These are phyloP conservation scores for Halcyon leucocephala DNA, from an alignment of 2,797 vertebrate genomes.

Conservation along the genomic window DNA sequence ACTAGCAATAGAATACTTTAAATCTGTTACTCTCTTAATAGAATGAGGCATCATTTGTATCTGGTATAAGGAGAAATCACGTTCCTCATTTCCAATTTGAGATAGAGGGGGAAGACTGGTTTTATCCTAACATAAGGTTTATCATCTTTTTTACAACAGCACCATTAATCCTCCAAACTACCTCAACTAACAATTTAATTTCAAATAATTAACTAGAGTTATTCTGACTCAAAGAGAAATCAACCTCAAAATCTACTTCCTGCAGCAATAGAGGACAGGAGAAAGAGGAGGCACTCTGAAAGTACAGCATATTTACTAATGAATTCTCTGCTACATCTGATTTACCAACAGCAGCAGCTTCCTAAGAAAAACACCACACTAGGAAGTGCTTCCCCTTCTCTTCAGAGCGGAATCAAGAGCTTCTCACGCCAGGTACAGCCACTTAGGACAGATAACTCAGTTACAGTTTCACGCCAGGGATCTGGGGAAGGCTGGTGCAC, in stretches of 20 bases:
- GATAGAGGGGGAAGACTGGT: not conserved
- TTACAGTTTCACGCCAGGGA: fast-evolving
- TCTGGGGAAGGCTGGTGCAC: not conserved
- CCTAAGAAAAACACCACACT: not conserved
- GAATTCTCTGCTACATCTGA: not conserved
- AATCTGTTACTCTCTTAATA: not conserved
- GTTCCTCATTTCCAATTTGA: not conserved
- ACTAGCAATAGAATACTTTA: constrained; percentile 17
- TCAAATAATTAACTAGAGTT: not conserved
- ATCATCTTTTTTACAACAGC: not conserved
- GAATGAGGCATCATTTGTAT: not conserved
- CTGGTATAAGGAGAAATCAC: not conserved
- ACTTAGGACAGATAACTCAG: fast-evolving
- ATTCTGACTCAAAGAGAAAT: not conserved
- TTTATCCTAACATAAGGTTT: not conserved
- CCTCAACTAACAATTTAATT: not conserved
- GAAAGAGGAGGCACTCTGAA: not conserved
- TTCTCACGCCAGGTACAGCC: not conserved
- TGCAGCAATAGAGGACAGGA: not conserved
- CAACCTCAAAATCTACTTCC: not conserved
- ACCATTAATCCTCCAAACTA: not conserved
- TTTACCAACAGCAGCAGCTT: not conserved
- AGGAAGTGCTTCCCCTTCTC: not conserved
- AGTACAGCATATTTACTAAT: not conserved
- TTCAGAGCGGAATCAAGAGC: not conserved